Evolutionary conservation across 1,140 invertebrate species (phyloP), one percentile per base, ranked within the genome.

Genomic region (Drosophila novamexicana): DNA sequence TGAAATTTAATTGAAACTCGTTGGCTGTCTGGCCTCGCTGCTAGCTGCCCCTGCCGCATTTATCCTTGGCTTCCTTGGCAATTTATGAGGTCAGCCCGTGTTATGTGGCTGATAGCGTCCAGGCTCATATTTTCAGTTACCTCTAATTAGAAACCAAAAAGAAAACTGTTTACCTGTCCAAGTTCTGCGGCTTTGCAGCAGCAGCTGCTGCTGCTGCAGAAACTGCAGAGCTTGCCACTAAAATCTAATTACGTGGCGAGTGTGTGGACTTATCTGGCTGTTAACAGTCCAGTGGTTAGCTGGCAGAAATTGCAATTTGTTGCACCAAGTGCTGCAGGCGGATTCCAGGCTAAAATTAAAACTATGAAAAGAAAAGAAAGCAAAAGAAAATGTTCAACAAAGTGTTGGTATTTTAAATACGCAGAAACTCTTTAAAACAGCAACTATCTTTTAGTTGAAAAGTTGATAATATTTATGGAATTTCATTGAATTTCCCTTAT

Each of bases 1-100:
- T 56, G 80, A 81, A 89, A 88, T 88, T 84, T 90, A 88, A 88
- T 88, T 90, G 85, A 88, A 88, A 82, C 61, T 70, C 65, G 50
- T 62, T 10, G 39, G 54, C 47, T 53, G 36, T 9, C 57, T 45
- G 39, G 12, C 45, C 45, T 18, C 16, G 16, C 45, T 29, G 18
- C 32, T 6, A 10, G 6, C 42, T 32, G 32, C 40, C 16, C 42
- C 10, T 18, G 8, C 42, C 29, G 10, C n/a, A 1, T 18, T 29
- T 68, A n/a, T 45, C 40, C 66, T 54, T 49, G 44, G 45, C 39
- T n/a, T 6, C 16, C 44, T 36, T 37, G 12, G 18, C 36, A 44
- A 88, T 81, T 86, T 84, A 84, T 81, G 82, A 64, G 82, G 14
- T 61, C 61, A 62, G 40, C 59, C 39, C 50, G 37, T 40, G 40